These are phyloP conservation scores for Falco berigora DNA, from an alignment of 2,797 vertebrate genomes.

Conservation along the genomic window DNA sequence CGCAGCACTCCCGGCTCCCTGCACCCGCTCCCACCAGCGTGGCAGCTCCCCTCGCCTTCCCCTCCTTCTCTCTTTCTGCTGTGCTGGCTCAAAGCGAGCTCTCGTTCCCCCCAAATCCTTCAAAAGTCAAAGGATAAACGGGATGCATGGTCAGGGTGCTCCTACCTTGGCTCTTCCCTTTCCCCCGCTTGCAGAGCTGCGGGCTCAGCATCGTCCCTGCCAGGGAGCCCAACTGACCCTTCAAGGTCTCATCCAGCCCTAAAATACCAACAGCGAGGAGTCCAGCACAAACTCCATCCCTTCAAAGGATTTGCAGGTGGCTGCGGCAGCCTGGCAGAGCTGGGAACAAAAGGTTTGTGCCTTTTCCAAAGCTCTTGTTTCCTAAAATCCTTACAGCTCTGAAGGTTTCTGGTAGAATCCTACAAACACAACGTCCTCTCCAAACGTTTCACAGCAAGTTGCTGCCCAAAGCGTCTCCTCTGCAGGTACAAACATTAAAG, in stretches of 20 bases:
- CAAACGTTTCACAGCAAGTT: rapidly evolving
- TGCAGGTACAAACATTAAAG: not conserved
- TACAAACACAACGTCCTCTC: not conserved
- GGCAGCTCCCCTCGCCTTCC: not conserved
- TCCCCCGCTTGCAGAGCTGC: rapidly evolving
- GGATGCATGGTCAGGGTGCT: not conserved
- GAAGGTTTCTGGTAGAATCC: not conserved
- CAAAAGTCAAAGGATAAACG: not conserved
- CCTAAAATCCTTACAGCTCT: not conserved
- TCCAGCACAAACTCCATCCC: not conserved
- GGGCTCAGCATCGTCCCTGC: not conserved
- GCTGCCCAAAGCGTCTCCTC: not conserved
- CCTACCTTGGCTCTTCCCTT: not conserved
- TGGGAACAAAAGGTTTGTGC: not conserved
- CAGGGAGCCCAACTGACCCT: not conserved
- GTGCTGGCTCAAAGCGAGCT: not conserved
- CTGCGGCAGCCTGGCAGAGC: not conserved
- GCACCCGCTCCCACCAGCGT: not conserved
- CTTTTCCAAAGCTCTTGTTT: not conserved
- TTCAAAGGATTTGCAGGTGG: not conserved
- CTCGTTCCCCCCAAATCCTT: not conserved
- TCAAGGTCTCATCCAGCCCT: not conserved
- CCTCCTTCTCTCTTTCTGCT: not conserved
- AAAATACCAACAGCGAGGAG: rapidly evolving
- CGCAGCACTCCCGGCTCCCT: not conserved